A percentile compares a stretch with the other conserved stretches of the same genome.
These are phyloP conservation scores for Aradus depressus DNA, from an alignment of 2,888 invertebrate genomes.

Conservation along the genomic window DNA sequence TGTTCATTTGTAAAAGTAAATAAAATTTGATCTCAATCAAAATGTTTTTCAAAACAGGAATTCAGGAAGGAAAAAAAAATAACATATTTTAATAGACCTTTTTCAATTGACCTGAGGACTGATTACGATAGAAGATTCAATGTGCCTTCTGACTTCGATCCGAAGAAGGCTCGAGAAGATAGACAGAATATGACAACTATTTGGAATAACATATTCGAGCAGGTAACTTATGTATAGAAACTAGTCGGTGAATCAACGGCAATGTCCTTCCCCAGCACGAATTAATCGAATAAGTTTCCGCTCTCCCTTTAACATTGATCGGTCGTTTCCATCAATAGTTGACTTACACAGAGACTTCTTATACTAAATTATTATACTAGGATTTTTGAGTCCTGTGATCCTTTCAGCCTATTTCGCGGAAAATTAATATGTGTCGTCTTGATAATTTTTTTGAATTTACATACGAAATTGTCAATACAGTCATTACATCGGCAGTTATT, in stretches of 20 bases:
- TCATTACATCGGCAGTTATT: too few species aligned
- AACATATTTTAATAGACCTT: slow-evolving; percentile 19
- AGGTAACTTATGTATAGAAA: slow-evolving; percentile 15
- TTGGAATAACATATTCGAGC: slow-evolving; percentile 22
- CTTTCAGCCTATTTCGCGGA: too few species aligned
- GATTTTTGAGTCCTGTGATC: too few species aligned
- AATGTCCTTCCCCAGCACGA: not conserved
- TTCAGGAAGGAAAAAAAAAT: slow-evolving; percentile 8
- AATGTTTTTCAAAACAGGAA: slow-evolving; percentile 9
- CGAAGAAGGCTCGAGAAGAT: slow-evolving; percentile 24
- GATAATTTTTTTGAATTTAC: too few species aligned
- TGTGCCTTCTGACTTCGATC: slow-evolving; percentile 18
- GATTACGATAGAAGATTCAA: slow-evolving; percentile 22
- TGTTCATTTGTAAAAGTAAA: not conserved
- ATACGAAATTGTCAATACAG: too few species aligned
- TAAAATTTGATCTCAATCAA: not conserved
- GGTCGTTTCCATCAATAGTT: too few species aligned
- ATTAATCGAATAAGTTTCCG: not conserved
- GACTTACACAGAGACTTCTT: too few species aligned
- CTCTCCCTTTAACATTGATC: not conserved
- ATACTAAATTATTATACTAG: too few species aligned
- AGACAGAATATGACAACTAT: slow-evolving; percentile 21
- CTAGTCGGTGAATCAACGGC: too few species aligned
- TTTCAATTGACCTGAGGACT: not conserved
- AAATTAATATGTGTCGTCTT: too few species aligned